Conservation (phyloP, 2,113 vertebrate species). For the Accipiter cooperii region DNA sequence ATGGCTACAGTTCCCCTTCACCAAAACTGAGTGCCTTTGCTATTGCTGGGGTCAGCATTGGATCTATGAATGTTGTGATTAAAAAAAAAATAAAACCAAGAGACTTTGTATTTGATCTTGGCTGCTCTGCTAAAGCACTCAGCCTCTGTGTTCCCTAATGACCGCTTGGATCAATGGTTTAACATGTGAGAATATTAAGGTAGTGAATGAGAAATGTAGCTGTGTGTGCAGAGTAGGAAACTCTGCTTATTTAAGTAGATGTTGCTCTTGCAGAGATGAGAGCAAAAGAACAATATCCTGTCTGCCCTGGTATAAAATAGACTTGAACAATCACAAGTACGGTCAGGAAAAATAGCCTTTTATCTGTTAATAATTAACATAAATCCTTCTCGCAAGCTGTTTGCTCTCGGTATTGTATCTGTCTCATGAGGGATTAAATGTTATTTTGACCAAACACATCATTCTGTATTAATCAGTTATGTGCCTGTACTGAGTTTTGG, state of each 20-base stretch:
- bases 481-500: not conserved
- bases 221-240: not conserved
- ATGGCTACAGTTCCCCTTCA: not conserved
- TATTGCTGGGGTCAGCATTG: not conserved
- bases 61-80: not conserved
- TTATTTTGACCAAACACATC: not conserved
- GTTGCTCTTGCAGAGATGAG: not conserved
- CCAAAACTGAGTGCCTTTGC: not conserved
- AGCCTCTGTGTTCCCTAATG: not conserved
- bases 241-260: not conserved
- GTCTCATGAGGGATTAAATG: not conserved
- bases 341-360: not conserved
- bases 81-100: not conserved
- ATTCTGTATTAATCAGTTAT: not conserved
- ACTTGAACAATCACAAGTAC: not conserved
- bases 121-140: not conserved
- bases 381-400: not conserved
- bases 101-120: not conserved
- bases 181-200: not conserved
- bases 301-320: not conserved
- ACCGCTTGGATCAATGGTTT: not conserved
- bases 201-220: not conserved
- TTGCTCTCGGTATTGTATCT: not conserved
- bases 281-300: not conserved
- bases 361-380: not conserved